phyloP scores from a whole-genome alignment of 2,797 vertebrate species.

The Valencia hispanica region DNA sequence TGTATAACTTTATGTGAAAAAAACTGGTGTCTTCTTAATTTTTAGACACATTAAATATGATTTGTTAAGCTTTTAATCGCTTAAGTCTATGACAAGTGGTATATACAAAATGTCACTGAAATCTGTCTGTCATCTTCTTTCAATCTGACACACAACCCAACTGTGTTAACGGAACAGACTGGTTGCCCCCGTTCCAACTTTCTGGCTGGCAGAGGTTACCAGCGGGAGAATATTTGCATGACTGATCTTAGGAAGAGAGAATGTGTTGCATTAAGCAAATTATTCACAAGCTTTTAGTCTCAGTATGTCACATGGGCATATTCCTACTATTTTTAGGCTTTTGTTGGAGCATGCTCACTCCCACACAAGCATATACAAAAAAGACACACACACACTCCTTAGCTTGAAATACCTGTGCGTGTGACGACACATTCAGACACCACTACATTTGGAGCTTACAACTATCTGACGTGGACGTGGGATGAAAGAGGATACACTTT shows the following conservation, averaged over 20 bases:
- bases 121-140: slow-evolving; percentile 9
- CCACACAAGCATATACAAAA: slow-evolving; percentile 58
- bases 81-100: background rate
- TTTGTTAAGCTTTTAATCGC: background rate
- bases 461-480: slow-evolving; percentile 41
- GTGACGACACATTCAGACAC: slow-evolving; percentile 23
- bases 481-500: slow-evolving; percentile 29
- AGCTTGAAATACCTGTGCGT: slow-evolving; percentile 29
- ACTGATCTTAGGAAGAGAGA: slow-evolving; percentile 44
- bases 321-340: slow-evolving; percentile 78
- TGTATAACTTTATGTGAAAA: background rate
- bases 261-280: slow-evolving; percentile 76
- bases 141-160: slow-evolving; percentile 16
- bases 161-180: slow-evolving; percentile 32
- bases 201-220: slow-evolving; percentile 55
- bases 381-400: slow-evolving; percentile 8
- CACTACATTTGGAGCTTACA: slow-evolving; percentile 43
- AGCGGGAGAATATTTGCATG: slow-evolving; percentile 52
- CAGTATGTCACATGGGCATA: slow-evolving; percentile 79
- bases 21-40: background rate
- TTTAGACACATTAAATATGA: background rate
- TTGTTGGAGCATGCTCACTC: slow-evolving; percentile 69
- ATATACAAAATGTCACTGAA: slow-evolving; percentile 9
- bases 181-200: slow-evolving; percentile 30
- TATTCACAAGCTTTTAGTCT: slow-evolving; percentile 82